Base-by-base conservation (phyloP, 2,888 invertebrate species). In the Silvanus unidentatus region DNA sequence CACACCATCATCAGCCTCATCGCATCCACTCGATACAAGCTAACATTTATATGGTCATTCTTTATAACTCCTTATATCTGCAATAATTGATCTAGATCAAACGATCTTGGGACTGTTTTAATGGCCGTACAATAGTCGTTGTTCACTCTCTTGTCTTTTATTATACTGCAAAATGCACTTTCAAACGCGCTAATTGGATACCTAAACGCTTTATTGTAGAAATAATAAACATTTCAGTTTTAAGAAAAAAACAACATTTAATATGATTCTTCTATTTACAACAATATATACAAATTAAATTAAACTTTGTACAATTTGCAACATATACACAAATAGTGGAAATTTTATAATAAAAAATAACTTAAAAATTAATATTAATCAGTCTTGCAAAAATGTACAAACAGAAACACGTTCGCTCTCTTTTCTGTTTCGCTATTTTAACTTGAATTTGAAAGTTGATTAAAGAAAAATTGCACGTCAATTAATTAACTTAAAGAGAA, bases 341-440 rank as follows among this genome's bases (percentile, higher is more conserved):
- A 55, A n/a, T n/a, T 62, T 52, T 62, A 62, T 55, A 62, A 54
- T 52, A 54, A 51, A 52, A 55, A 52, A 52, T 9, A 56, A 53
- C 54, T 40, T 55, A 54, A 50, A 54, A 50, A 49, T 44, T 60
- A 59, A 58, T 48, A 53, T 63, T 64, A 63, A 60, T 68, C 68
- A 68, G 68, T 68, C 68, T 68, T 68, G 57, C 63, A 56, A 49
- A 57, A 55, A 58, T 48, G 55, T 52, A 51, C 51, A 57, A n/a
- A n/a, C n/a, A n/a, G 38, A 50, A 35, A 52, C 43, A 45, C 44
- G 45, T 40, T 46, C 28, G 41, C n/a, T n/a, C n/a, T n/a, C n/a
- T n/a, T n/a, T n/a, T n/a, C n/a, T n/a, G n/a, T n/a, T n/a, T n/a
- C n/a, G n/a, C n/a, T n/a, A n/a, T n/a, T n/a, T n/a, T 22, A 22